phyloP scores from a whole-genome alignment of 2,888 invertebrate genomes.

The Limenitis camilla region DNA sequence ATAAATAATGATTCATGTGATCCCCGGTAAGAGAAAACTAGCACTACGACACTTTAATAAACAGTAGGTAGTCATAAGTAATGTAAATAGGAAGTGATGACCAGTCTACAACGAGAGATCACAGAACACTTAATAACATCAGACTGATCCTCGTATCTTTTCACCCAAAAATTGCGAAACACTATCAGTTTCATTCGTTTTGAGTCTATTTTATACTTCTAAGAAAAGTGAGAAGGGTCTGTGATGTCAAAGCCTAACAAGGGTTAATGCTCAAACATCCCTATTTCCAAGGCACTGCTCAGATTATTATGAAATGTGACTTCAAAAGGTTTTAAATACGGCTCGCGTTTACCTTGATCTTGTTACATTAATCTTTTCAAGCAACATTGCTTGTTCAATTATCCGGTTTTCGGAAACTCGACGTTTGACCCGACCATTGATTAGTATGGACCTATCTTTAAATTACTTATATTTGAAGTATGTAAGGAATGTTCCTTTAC shows the following conservation, averaged over 20 bases:
- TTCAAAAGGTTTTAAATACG: conserved; percentile 30
- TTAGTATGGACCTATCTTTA: too few relatives aligned
- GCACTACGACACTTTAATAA: too few relatives aligned
- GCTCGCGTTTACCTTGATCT: conserved; percentile 20
- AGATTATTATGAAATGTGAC: conserved; percentile 40
- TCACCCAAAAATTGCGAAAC: conserved; percentile 32
- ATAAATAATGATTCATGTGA: too few relatives aligned
- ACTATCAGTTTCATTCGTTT: conserved; percentile 50
- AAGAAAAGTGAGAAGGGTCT: conserved; percentile 55
- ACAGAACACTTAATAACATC: too few relatives aligned
- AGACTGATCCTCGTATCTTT: too few relatives aligned
- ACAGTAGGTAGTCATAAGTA: too few relatives aligned
- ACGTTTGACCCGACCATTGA: neutral
- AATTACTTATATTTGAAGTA: too few relatives aligned
- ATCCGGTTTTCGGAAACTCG: neutral
- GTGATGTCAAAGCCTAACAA: conserved; percentile 51
- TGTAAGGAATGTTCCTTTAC: too few relatives aligned
- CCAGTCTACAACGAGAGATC: too few relatives aligned
- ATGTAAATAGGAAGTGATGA: too few relatives aligned
- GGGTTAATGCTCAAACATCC: conserved; percentile 53
- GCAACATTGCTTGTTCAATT: conserved; percentile 2
- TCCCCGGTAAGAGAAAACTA: too few relatives aligned
- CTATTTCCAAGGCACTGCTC: conserved; percentile 43
- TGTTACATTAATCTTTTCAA: conserved; percentile 18
- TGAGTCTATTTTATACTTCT: conserved; percentile 19